A percentile compares a stretch with the other conserved stretches of the same genome.
Conservation (phyloP, 1,140 invertebrate species). For the Copidosoma floridanum region DNA sequence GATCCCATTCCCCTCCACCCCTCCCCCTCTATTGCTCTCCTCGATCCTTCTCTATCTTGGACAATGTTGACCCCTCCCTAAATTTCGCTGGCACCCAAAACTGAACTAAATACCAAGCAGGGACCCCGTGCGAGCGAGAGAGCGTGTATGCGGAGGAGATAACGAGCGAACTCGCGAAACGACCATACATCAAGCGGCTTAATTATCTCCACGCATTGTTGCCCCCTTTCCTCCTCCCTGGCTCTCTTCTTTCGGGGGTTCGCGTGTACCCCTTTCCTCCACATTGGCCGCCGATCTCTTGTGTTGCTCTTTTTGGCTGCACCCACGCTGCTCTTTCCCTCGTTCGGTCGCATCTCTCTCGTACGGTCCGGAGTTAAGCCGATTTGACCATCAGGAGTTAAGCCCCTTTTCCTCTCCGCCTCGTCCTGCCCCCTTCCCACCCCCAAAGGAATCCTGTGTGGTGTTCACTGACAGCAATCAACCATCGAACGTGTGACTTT, state of each 20-base stretch:
- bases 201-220: slow-evolving; percentile 50
- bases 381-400: slow-evolving; percentile 29
- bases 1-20: background rate
- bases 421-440: background rate
- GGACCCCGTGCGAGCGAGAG: slow-evolving; percentile 22
- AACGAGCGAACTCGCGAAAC: slow-evolving; percentile 59
- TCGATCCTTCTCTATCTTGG: background rate
- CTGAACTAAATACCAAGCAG: slow-evolving; percentile 47
- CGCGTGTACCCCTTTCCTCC: too few species aligned
- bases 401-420: slow-evolving; percentile 25
- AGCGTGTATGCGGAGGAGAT: slow-evolving; percentile 50
- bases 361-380: slow-evolving; percentile 20
- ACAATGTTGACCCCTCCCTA: slow-evolving; percentile 20
- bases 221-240: too few species aligned
- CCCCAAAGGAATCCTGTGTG: slow-evolving; percentile 5
- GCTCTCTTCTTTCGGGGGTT: too few species aligned
- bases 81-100: slow-evolving; percentile 51
- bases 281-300: too few species aligned
- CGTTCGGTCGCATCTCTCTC: background rate
- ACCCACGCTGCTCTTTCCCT: background rate
- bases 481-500: slow-evolving; percentile 13
- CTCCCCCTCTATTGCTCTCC: background rate
- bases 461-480: slow-evolving; percentile 10
- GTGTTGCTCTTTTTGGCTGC: too few species aligned
- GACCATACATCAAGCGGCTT: slow-evolving; percentile 56